Conservation (phyloP, 1,140 invertebrate species). For the Drosophila azteca region DNA sequence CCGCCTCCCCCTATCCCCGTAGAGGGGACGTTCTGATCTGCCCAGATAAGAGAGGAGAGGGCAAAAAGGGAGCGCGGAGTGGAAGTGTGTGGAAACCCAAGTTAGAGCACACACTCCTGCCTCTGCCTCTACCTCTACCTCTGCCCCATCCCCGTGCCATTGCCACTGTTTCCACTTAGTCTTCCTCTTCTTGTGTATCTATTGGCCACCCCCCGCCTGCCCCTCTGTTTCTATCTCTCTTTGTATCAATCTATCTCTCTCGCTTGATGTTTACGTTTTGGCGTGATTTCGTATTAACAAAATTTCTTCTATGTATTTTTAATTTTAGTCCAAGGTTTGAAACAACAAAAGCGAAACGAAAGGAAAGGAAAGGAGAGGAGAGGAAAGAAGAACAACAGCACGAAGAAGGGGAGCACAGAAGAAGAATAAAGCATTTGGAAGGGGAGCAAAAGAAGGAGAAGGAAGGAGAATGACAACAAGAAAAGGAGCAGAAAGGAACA, state of each 20-base stretch:
- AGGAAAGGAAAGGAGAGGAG: conserved; percentile 3
- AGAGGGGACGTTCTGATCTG: conserved; percentile 22
- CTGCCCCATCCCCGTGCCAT: not conserved
- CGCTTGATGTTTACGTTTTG: conserved; percentile 64
- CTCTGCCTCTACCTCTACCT: too few species aligned
- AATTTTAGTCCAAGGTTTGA: conserved; percentile 83
- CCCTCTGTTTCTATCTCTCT: conserved; percentile 16
- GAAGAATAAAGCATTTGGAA: not conserved
- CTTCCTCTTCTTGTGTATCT: conserved; percentile 4
- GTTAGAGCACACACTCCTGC: not conserved
- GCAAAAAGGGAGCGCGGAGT: too few species aligned
- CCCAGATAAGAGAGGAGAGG: conserved; percentile 13
- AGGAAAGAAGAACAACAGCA: conserved; percentile 5
- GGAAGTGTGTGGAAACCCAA: not conserved
- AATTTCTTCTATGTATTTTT: conserved; percentile 71
- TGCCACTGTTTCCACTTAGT: not conserved
- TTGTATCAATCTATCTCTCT: conserved; percentile 21
- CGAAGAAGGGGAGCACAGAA: not conserved
- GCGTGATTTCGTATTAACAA: conserved; percentile 71
- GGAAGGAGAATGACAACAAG: too few species aligned
- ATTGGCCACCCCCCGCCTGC: too few species aligned
- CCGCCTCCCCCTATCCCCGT: not conserved
- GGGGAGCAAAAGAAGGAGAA: too few species aligned
- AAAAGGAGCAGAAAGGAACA: too few species aligned
- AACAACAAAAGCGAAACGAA: conserved; percentile 61